A percentile compares a stretch with the other conserved stretches of the same genome.
phyloP scores from a whole-genome alignment of 2,113 vertebrate species.

The Caranx ignobilis region DNA sequence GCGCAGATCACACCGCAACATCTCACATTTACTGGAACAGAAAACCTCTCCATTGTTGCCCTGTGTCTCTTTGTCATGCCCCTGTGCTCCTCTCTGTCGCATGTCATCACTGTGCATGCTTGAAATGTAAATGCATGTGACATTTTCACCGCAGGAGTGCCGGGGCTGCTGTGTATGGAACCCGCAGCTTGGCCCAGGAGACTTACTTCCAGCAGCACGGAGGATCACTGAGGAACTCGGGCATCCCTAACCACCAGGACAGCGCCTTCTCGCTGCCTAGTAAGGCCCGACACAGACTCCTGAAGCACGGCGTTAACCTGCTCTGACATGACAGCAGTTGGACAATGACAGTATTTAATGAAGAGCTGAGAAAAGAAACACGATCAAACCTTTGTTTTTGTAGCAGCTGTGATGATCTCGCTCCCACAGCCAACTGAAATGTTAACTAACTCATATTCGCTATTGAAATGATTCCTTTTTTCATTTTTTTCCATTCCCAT shows the following conservation, averaged over 20 bases:
- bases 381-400: background rate
- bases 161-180: slow-evolving; percentile 87
- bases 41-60: background rate
- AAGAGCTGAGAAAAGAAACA: background rate
- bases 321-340: slow-evolving; percentile 79
- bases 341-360: background rate
- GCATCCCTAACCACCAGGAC: slow-evolving; percentile 92
- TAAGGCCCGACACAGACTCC: slow-evolving; percentile 92
- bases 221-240: slow-evolving; percentile 85
- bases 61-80: background rate
- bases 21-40: background rate
- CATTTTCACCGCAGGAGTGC: slow-evolving; percentile 84
- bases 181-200: slow-evolving; percentile 88
- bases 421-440: background rate
- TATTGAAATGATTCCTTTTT: background rate
- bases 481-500: background rate
- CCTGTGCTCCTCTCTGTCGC: background rate
- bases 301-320: slow-evolving; percentile 95
- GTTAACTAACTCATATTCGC: background rate
- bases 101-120: background rate
- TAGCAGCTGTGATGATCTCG: background rate
- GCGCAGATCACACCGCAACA: background rate
- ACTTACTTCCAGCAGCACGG: slow-evolving; percentile 93
- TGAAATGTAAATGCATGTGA: slow-evolving; percentile 29
- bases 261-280: slow-evolving; percentile 87